These are phyloP conservation scores for Tanytarsus gracilentus DNA, from an alignment of 2,888 invertebrate genomes.

Conservation along the genomic window DNA sequence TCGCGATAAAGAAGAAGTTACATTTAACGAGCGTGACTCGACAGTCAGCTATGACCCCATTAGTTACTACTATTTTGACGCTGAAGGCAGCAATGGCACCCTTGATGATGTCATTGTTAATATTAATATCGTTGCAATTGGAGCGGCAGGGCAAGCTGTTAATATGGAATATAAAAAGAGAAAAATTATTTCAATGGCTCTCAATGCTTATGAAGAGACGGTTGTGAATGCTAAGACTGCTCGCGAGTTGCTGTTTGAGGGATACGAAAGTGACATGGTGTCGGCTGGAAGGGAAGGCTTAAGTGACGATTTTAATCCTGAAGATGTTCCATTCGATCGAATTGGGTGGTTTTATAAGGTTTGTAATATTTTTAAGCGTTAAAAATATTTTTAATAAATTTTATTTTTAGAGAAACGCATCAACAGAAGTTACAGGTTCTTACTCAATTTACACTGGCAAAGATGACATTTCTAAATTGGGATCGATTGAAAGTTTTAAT, in stretches of 20 bases:
- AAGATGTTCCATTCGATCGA: constrained; percentile 51
- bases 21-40: constrained; percentile 55
- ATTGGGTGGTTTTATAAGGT: constrained; percentile 62
- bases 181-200: constrained; percentile 1
- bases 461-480: constrained; percentile 52
- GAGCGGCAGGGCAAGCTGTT: background rate
- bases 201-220: constrained; percentile 5
- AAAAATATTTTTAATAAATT: background rate
- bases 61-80: constrained; percentile 62
- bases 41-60: constrained; percentile 63
- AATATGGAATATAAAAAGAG: constrained; percentile 1
- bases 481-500: constrained; percentile 66
- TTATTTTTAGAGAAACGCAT: constrained; percentile 54
- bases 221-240: constrained; percentile 47
- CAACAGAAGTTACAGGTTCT: constrained; percentile 60
- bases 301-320: constrained; percentile 35
- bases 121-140: constrained; percentile 68
- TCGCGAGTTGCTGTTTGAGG: constrained; percentile 59
- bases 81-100: constrained; percentile 55
- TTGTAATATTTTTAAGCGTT: constrained; percentile 31
- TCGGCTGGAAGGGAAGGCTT: constrained; percentile 49
- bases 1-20: constrained; percentile 55
- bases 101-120: constrained; percentile 61
- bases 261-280: constrained; percentile 60
- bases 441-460: constrained; percentile 68